Evolutionary conservation across 2,113 vertebrate genomes (phyloP), one percentile per base, ranked within the genome.

Genomic region (Neolamprologus fasciatus): DNA sequence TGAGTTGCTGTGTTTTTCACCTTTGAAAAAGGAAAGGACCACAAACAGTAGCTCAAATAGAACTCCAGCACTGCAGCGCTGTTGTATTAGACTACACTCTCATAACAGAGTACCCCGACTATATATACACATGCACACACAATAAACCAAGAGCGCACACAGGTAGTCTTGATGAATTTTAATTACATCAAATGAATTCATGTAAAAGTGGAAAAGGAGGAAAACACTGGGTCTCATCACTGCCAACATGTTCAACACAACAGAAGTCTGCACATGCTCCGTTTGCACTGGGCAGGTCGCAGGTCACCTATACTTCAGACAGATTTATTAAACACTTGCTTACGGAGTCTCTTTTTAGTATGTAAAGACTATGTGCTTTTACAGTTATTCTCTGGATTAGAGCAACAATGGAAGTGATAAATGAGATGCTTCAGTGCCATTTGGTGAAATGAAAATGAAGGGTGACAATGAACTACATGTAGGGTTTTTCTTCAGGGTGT

Each of bases 121-220:
- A 68, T 8, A 68, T 5, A 68, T 21, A 68, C 6, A 54, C 11
- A 68, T 23, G 1, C 11, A 68, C 35, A 55, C 14, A 76, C 23
- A 76, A 63, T 63, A 81, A 85, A 50, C 14, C 37, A 84, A 58
- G 28, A 21, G 58, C 37, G 50, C 26, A 13, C 6, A 87, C 45
- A 42, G 5, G 9, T 86, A 54, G 61, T 89, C 92, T 94, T 92
- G 84, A 93, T 91, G 83, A 85, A 81, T 95, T 96, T 96, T 96
- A 95, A 93, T 96, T 89, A 95, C 94, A 96, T 95, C 93, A 96
- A 95, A 95, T 95, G 94, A 87, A 90, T 95, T 96, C 92, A 96
- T 96, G 96, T 92, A 96, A 96, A 96, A 96, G 94, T 96, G 95
- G 84, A 96, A 97, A 96, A 95, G 85, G 90, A 93, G 88, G 87